Evolutionary conservation across 2,888 invertebrate species (phyloP).

Genomic region (Bruchidius siliquastri): DNA sequence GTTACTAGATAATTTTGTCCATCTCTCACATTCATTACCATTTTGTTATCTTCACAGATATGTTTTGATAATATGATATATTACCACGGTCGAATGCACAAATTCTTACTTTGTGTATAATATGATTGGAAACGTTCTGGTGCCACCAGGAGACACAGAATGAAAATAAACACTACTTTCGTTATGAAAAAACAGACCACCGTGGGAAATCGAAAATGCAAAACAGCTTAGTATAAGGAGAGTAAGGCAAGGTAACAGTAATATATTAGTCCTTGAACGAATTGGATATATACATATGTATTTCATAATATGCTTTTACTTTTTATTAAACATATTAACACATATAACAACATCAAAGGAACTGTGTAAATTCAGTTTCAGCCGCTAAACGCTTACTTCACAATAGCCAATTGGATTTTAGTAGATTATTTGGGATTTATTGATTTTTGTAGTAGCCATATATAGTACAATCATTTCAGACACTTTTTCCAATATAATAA

Average conservation of each 20-base stretch:
- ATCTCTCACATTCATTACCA: too few species aligned
- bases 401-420: background rate
- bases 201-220: background rate
- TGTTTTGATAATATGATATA: too few species aligned
- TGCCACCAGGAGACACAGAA: background rate
- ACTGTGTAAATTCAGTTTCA: background rate
- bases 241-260: background rate
- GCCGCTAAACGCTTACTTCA: background rate
- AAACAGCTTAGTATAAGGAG: background rate
- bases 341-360: background rate
- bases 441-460: background rate
- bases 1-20: too few species aligned
- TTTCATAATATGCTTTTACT: background rate
- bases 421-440: background rate
- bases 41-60: too few species aligned
- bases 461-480: background rate
- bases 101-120: too few species aligned
- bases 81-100: too few species aligned
- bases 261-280: background rate
- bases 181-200: background rate
- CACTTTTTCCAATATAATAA: too few species aligned
- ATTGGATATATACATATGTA: background rate
- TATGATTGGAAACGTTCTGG: background rate
- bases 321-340: background rate
- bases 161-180: background rate